Conservation (phyloP, 2,113 vertebrate genomes). For the Dermatemys mawii region DNA sequence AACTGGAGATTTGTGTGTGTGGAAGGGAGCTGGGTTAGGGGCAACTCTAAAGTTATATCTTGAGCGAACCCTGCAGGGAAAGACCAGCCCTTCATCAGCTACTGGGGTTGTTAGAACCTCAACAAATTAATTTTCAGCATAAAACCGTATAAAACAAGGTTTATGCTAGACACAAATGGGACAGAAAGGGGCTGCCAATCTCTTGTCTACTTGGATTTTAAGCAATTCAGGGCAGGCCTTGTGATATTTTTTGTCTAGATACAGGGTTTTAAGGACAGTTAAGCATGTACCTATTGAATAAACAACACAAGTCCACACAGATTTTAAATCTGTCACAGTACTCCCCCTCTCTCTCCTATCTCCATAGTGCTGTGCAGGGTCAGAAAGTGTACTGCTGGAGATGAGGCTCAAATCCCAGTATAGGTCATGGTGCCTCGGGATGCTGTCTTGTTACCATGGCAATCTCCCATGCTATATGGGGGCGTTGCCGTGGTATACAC, state of each 20-base stretch:
- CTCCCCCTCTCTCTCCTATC: background rate
- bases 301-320: background rate
- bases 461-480: background rate
- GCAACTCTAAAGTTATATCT: background rate
- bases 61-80: background rate
- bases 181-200: no score
- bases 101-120: background rate
- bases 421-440: background rate
- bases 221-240: background rate
- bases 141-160: background rate
- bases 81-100: accelerated
- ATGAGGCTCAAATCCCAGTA: background rate
- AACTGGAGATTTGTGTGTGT: background rate
- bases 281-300: background rate
- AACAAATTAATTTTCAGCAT: background rate
- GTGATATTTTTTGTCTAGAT: no score
- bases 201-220: background rate
- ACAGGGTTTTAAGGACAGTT: no score
- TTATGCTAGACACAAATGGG: no score
- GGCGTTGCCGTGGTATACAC: background rate
- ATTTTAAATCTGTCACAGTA: background rate
- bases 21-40: background rate
- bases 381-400: background rate
- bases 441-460: background rate
- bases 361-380: background rate